Base-by-base conservation (phyloP, 2,888 invertebrate species). In the Acanthosepion lycidas region DNA sequence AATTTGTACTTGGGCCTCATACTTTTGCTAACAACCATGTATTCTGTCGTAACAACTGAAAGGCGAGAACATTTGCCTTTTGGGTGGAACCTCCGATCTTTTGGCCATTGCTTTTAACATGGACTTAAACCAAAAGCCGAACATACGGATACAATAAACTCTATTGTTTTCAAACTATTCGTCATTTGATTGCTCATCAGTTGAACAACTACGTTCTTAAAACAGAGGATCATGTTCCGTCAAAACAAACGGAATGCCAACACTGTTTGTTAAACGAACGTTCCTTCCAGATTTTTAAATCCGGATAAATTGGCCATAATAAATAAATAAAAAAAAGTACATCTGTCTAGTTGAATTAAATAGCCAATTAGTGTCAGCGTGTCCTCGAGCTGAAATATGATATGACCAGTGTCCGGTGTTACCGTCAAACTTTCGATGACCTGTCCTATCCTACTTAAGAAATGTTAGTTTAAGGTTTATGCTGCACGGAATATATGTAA, bases 291-390 rank as follows among this genome's bases (percentile, higher is more conserved):
- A 23, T 59, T 23, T 23, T 55, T 59, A 23, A 59, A 59, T 59
- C 59, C 23, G 59, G 20, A 59, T 26, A 59, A 59, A 59, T 59
- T 59, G 23, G 59, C 23, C 59, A 59, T 59, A 59, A 59, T 59
- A 59, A 59, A 59, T 59, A 59, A 78, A n/a, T 12, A n/a, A 78
- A 33, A 78, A 33, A 33, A n/a, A n/a, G 78, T 78, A n/a, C 78
- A 78, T n/a, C 78, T 78, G 78, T 78, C 78, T 78, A n/a, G 78
- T 78, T 78, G 78, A 78, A 78, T 78, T 78, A 78, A 78, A 78
- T 78, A 78, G n/a, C 78, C 78, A 78, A 78, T 78, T 78, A 78
- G 78, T 78, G 78, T 78, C 78, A 78, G 78, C 15, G n/a, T 78
- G 78, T 78, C 78, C 78, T 78, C 8, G n/a, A 18, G 33, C 78